Evolutionary conservation across 2,797 vertebrate species (phyloP).

Genomic region (Myotis daubentonii): DNA sequence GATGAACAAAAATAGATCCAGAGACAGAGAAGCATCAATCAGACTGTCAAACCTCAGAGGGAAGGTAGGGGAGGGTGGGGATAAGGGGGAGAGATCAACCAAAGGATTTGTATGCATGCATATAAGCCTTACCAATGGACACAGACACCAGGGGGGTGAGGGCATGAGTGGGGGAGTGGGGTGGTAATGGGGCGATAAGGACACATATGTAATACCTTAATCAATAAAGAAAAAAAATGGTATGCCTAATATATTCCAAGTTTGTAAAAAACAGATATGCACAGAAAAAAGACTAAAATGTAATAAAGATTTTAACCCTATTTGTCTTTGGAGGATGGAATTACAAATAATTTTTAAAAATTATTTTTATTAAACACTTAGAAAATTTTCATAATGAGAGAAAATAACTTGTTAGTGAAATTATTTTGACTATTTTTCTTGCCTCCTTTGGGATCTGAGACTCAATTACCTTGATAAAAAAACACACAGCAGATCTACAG

Average conservation of each 20-base stretch:
- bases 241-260: background rate
- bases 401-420: background rate
- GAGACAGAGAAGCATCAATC: no score
- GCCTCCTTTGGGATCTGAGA: background rate
- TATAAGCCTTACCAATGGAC: no score
- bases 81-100: no score
- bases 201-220: no score
- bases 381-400: background rate
- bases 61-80: no score
- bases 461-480: background rate
- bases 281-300: background rate
- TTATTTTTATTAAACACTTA: background rate
- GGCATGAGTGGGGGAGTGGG: no score
- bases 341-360: background rate
- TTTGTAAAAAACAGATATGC: constrained; percentile 9
- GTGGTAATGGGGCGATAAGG: no score
- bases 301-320: background rate
- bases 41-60: no score
- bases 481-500: background rate
- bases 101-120: no score
- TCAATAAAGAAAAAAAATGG: background rate
- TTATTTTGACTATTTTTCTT: background rate
- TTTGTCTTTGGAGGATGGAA: background rate
- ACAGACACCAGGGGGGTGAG: no score
- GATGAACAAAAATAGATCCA: no score